phyloP scores from a whole-genome alignment of 2,888 invertebrate species.

The Bugulina stolonifera region DNA sequence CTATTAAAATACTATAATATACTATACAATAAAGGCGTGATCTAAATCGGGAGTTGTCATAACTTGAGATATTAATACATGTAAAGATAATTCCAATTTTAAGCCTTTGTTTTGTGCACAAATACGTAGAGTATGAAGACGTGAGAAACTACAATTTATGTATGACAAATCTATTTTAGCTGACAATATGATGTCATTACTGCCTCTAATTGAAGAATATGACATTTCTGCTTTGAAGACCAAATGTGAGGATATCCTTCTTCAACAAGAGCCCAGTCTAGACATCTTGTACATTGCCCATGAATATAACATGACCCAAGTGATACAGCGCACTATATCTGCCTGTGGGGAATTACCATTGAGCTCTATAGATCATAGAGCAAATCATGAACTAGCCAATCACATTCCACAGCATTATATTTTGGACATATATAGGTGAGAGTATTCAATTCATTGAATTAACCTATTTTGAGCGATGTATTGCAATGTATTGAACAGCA shows the following conservation, averaged over 20 bases:
- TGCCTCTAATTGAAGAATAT: slow-evolving; percentile 11
- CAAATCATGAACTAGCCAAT: background rate
- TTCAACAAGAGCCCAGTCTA: background rate
- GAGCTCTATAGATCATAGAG: slow-evolving; percentile 2
- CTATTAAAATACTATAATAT: no score
- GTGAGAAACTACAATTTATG: no score
- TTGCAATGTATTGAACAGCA: no score
- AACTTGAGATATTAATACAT: no score
- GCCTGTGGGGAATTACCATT: background rate
- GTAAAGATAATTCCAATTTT: no score
- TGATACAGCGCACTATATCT: background rate
- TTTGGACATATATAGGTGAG: slow-evolving; percentile 3
- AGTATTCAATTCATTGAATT: no score
- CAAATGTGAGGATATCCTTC: background rate
- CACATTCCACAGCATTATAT: slow-evolving; percentile 5
- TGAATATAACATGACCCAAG: slow-evolving; percentile 14
- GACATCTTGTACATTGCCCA: slow-evolving; percentile 15
- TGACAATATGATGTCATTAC: slow-evolving; percentile 10
- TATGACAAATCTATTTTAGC: slow-evolving; percentile 13
- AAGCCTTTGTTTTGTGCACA: no score
- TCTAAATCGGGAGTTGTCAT: no score
- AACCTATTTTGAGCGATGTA: no score
- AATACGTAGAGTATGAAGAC: no score
- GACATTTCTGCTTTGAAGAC: slow-evolving; percentile 1
- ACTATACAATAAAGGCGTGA: no score